Evolutionary conservation across 2,113 vertebrate species (phyloP).

Genomic region (Danio rerio): GRCz12tu NC_133178.1:44937501-44938000

Average conservation of each 20-base stretch:
- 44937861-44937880: too few species aligned
- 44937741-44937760: slow-evolving; percentile 90
- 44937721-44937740: slow-evolving; percentile 91
- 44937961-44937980: too few species aligned
- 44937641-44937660: slow-evolving; percentile 94
- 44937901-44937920: too few species aligned
- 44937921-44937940: too few species aligned
- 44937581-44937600: slow-evolving; percentile 91
- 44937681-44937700: slow-evolving; percentile 92
- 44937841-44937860: too few species aligned
- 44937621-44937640: slow-evolving; percentile 93
- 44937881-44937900: too few species aligned
- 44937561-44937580: neutral
- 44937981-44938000: too few species aligned
- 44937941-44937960: too few species aligned
- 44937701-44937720: slow-evolving; percentile 92
- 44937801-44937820: neutral
- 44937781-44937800: neutral
- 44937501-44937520: too few species aligned
- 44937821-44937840: too few species aligned
- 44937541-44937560: neutral
- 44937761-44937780: slow-evolving; percentile 68
- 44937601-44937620: slow-evolving; percentile 93
- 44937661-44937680: slow-evolving; percentile 92
- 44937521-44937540: neutral